Evolutionary conservation across 1,140 invertebrate genomes (phyloP), one percentile per base, ranked within the genome.

Genomic region (Meloidogyne chitwoodi): DNA sequence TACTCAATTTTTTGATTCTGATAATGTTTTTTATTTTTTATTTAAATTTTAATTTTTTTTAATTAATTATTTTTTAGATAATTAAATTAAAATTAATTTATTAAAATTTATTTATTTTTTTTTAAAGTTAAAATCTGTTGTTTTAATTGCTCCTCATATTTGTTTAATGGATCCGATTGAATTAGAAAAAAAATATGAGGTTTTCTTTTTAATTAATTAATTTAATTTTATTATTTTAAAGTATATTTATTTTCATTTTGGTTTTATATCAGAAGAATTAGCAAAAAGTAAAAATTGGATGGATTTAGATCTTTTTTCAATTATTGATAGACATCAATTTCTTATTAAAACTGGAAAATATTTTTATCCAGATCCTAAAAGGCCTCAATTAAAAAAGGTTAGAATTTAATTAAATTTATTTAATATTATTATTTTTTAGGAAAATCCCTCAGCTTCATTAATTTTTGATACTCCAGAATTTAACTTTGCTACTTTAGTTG

Each of bases 211-310:
- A 34, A 19, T 24, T 10, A 69, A 11, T n/a, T n/a, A n/a, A n/a
- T n/a, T n/a, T n/a, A n/a, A n/a, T 68, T 68, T 19, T 19, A 22
- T 34, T 73, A 34, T 27, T 73, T 73, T 48, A n/a, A 41, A 84
- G 67, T 84, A 84, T 78, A 78, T 84, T n/a, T 84, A 68, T 72
- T 85, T 83, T 65, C 79, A 85, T 71, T 84, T 84, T 83, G 75
- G 81, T 22, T 71, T 84, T 24, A 77, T 85, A 65, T 22, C 44
- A 2, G 79, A 78, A 1, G 80, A 83, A 27, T 69, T 82, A 26
- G 27, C 62, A 16, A 31, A 79, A 24, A 70, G 82, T 64, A 62
- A 10, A n/a, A 1, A 41, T 24, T 82, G 81, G 81, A 19, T 80
- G 27, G 68, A 74, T 38, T 68, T 82, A 41, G 11, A 22, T 8